A percentile compares a stretch with the other conserved stretches of the same genome.
phyloP scores from a whole-genome alignment of 1,140 invertebrate genomes.

The Drosophila parvula region DNA sequence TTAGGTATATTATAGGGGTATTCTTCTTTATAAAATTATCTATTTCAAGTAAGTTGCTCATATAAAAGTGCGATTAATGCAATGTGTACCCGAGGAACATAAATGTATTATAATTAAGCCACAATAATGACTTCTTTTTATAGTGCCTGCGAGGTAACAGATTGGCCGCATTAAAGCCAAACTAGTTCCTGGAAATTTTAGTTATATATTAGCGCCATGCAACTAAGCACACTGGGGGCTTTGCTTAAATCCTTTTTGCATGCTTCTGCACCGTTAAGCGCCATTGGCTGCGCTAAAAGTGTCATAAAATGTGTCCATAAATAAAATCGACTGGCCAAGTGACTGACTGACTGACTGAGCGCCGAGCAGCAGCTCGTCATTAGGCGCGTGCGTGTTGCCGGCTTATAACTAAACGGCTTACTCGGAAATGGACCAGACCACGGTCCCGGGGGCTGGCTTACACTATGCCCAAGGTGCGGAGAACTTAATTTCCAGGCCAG shows the following conservation, averaged over 20 bases:
- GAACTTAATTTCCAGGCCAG: conserved; percentile 60
- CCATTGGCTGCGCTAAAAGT: conserved; percentile 52
- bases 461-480: conserved; percentile 25
- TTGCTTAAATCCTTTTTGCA: conserved; percentile 33
- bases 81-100: too few species aligned
- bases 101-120: background rate
- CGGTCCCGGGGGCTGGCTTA: conserved; percentile 24
- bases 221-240: conserved; percentile 7
- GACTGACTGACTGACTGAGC: conserved; percentile 22
- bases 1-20: too few species aligned
- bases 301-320: conserved; percentile 72
- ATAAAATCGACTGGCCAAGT: conserved; percentile 62
- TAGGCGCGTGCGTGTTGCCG: conserved; percentile 67
- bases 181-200: conserved; percentile 1
- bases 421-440: conserved; percentile 27
- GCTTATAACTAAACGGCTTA: conserved; percentile 70
- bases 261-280: conserved; percentile 47
- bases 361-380: conserved; percentile 41
- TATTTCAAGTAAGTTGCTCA: too few species aligned
- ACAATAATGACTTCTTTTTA: background rate
- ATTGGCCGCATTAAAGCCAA: conserved; percentile 10
- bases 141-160: background rate
- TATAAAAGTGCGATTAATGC: background rate
- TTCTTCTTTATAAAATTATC: background rate
- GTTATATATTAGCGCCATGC: conserved; percentile 6